phyloP scores from a whole-genome alignment of 37 sponge, comb jelly and placozoan genomes.

The Ianthella basta region DNA sequence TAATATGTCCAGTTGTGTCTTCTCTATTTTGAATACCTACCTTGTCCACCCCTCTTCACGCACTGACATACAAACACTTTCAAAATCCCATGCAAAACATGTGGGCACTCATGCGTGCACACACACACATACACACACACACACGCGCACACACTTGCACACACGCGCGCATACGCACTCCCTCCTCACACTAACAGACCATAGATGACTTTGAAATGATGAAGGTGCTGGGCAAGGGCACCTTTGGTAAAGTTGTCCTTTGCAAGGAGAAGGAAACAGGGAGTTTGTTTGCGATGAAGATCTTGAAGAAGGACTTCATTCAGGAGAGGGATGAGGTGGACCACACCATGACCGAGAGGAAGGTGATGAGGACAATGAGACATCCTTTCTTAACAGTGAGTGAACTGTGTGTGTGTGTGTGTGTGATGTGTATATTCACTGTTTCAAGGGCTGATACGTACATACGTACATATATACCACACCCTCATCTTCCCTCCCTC shows the following conservation, averaged over 20 bases:
- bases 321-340: slow-evolving; percentile 94
- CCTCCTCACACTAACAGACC: slow-evolving; percentile 18
- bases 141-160: neutral
- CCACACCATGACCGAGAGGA: slow-evolving; percentile 94
- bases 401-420: neutral
- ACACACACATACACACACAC: too few relatives aligned
- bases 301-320: slow-evolving; percentile 95
- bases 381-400: slow-evolving; percentile 96
- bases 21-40: too few relatives aligned
- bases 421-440: too few relatives aligned
- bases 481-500: too few relatives aligned
- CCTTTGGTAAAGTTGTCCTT: slow-evolving; percentile 97
- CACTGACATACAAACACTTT: too few relatives aligned
- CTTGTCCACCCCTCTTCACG: too few relatives aligned
- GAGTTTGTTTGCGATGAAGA: slow-evolving; percentile 94
- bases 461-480: too few relatives aligned
- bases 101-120: neutral
- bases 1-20: too few relatives aligned
- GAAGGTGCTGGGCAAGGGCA: slow-evolving; percentile 97
- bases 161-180: too few relatives aligned
- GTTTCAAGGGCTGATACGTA: too few relatives aligned
- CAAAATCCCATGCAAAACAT: too few relatives aligned
- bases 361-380: slow-evolving; percentile 80
- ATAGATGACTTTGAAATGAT: slow-evolving; percentile 96
- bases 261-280: slow-evolving; percentile 87